phyloP scores from a whole-genome alignment of 2,797 vertebrate genomes.

The Acipenser transmontanus region DNA sequence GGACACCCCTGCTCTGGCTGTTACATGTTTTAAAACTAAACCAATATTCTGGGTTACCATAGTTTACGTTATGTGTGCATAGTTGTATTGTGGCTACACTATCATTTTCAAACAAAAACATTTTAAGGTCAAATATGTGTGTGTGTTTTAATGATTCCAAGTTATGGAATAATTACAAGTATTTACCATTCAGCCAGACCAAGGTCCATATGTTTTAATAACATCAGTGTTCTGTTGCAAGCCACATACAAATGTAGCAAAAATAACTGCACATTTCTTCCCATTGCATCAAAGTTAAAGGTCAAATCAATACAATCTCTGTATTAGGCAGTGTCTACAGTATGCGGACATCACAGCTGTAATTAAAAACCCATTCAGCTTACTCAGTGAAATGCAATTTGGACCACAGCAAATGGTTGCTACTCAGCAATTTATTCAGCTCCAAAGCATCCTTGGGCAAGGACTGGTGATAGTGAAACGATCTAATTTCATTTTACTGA shows the following conservation, averaged over 20 bases:
- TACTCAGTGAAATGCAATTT: constrained; percentile 66
- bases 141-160: constrained; percentile 4
- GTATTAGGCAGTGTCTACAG: constrained; percentile 58
- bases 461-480: constrained; percentile 58
- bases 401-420: constrained; percentile 57
- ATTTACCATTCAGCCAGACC: too few species aligned
- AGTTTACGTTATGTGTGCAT: too few species aligned
- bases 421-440: constrained; percentile 70
- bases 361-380: constrained; percentile 71
- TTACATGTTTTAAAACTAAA: too few species aligned
- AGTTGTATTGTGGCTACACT: too few species aligned
- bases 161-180: too few species aligned
- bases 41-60: too few species aligned
- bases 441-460: constrained; percentile 58
- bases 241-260: background rate
- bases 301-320: constrained; percentile 60
- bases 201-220: too few species aligned
- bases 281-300: constrained; percentile 56
- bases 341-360: constrained; percentile 55
- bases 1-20: too few species aligned
- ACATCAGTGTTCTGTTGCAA: too few species aligned
- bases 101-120: background rate
- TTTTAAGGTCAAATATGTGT: constrained; percentile 16
- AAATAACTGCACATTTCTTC: constrained; percentile 37
- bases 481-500: constrained; percentile 67